Base-by-base conservation (phyloP, 2,888 invertebrate species). In the Melinaea menophilus region DNA sequence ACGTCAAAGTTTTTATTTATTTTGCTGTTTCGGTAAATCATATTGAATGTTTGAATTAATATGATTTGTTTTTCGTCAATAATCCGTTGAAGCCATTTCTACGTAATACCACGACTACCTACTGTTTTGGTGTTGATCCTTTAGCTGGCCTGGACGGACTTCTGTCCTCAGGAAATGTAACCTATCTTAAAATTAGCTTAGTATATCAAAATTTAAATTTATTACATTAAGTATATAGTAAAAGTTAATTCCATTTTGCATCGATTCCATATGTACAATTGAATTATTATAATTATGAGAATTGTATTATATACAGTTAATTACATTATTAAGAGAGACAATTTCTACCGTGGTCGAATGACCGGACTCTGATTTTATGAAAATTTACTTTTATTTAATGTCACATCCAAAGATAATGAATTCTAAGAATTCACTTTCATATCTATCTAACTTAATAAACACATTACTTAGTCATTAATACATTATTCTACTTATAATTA, bases 111-210 rank as follows among this genome's bases (percentile, higher is more conserved):
- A 79, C 76, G 80, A 82, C 86, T 86, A 86, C 81, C 90, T 90
- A 90, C 88, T 81, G 86, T 82, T 84, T 90, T 90, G 89, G 89
- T 89, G 89, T 90, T 85, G 81, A 86, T 88, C 88, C 90, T 88
- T 88, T 80, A 81, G 76, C 72, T 73, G 79, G 84, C 88, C 89
- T 87, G 86, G 86, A 88, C 85, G 88, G 88, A 88, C 88, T 79
- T 73, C 57, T 79, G 88, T 88, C 89, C 89, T 79, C 89, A 88
- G 89, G 88, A 87, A 86, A 83, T 79, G 77, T 85, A 82, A 71
- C 68, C 81, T 86, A 86, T 64, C 75, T 79, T 80, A 78, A 56
- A 68, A 67, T 66, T 64, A 72, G 11, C 61, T 73, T 71, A 62
- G 46, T 41, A 61, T 33, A 61, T 63, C 22, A 69, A 71, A 69